A percentile compares a stretch with the other conserved stretches of the same genome.
Evolutionary conservation across 2,888 invertebrate species (phyloP).

Genomic region (Amphipyra tragopoginis): DNA sequence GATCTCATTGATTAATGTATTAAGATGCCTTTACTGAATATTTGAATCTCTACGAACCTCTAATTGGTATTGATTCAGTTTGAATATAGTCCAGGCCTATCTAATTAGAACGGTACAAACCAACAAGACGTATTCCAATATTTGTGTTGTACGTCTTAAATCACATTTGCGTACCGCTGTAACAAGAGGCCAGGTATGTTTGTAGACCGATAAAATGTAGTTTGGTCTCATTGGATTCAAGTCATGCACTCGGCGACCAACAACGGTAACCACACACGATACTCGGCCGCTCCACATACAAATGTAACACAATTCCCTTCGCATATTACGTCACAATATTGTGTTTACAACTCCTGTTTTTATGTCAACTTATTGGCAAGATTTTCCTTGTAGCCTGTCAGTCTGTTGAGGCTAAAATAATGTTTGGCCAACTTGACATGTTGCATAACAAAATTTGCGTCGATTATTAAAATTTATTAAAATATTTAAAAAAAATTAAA

Average conservation of each 20-base stretch:
- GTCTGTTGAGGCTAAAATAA: too few relatives aligned
- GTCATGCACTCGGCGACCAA: slow-evolving; percentile 75
- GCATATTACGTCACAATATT: slow-evolving; percentile 51
- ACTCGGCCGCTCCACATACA: slow-evolving; percentile 62
- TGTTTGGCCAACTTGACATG: too few relatives aligned
- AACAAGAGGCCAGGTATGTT: slow-evolving; percentile 85
- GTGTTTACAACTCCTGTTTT: slow-evolving; percentile 6
- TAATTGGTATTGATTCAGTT: slow-evolving; percentile 71
- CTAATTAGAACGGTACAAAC: slow-evolving; percentile 77
- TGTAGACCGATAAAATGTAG: slow-evolving; percentile 83
- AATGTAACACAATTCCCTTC: slow-evolving; percentile 62
- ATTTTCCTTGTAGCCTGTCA: slow-evolving; percentile 3
- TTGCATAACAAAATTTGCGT: too few relatives aligned
- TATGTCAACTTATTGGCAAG: not conserved
- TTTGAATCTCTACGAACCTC: slow-evolving; percentile 41
- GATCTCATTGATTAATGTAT: slow-evolving; percentile 14
- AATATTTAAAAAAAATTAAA: too few relatives aligned
- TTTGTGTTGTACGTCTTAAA: slow-evolving; percentile 87
- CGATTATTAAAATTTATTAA: too few relatives aligned
- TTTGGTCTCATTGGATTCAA: slow-evolving; percentile 83
- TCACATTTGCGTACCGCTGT: slow-evolving; percentile 83
- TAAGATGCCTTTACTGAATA: slow-evolving; percentile 25
- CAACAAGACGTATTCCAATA: slow-evolving; percentile 83
- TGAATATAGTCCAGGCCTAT: slow-evolving; percentile 75
- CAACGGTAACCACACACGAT: slow-evolving; percentile 73